Conservation (phyloP, 1,140 invertebrate species). For the Scaptomyza pallida region DNA sequence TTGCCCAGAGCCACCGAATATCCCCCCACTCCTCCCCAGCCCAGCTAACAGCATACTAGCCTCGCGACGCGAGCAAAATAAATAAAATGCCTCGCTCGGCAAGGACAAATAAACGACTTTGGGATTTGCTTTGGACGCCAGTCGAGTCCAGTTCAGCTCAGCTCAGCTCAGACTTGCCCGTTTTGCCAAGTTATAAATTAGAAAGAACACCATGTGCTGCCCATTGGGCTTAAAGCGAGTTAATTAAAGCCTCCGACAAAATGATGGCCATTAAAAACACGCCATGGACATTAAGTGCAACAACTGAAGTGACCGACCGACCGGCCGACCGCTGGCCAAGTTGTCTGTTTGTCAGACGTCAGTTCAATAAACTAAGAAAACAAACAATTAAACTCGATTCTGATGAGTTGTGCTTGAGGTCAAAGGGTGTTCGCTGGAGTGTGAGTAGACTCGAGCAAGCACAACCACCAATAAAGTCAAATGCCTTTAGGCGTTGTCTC, state of each 20-base stretch:
- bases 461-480: slow-evolving; percentile 39
- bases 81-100: slow-evolving; percentile 32
- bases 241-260: slow-evolving; percentile 63
- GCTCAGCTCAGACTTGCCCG: too few species aligned
- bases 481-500: slow-evolving; percentile 22
- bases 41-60: slow-evolving; percentile 1
- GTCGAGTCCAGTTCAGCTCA: too few species aligned
- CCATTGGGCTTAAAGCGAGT: slow-evolving; percentile 63
- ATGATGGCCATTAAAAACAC: slow-evolving; percentile 69
- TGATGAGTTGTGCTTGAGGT: slow-evolving; percentile 38
- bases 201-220: slow-evolving; percentile 46
- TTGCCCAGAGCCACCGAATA: slow-evolving; percentile 35
- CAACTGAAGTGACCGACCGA: slow-evolving; percentile 29
- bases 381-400: slow-evolving; percentile 69
- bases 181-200: slow-evolving; percentile 55
- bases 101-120: slow-evolving; percentile 63
- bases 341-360: slow-evolving; percentile 30
- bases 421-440: slow-evolving; percentile 42
- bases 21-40: neutral
- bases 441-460: neutral
- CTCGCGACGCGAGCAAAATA: slow-evolving; percentile 42
- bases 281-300: slow-evolving; percentile 70
- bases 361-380: slow-evolving; percentile 75
- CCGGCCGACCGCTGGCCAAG: neutral
- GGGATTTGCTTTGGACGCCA: slow-evolving; percentile 52